Conservation (phyloP, 2,113 vertebrate genomes). For the Penelope pileata region DNA sequence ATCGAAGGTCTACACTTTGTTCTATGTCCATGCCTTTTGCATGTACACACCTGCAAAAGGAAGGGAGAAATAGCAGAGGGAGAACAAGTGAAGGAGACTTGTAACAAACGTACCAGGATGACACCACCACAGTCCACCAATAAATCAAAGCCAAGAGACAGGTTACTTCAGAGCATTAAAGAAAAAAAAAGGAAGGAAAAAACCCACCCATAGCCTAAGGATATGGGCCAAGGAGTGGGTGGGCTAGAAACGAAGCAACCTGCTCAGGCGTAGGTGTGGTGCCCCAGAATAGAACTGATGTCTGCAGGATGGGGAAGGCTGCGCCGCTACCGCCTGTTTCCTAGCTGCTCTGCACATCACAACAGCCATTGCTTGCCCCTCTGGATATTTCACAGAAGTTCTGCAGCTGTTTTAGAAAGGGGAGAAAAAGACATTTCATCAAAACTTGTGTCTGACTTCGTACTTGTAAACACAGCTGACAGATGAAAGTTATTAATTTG, state of each 20-base stretch:
- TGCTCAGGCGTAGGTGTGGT: background rate
- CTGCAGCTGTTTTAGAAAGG: background rate
- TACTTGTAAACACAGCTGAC: slow-evolving; percentile 23
- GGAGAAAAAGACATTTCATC: background rate
- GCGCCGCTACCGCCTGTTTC: background rate
- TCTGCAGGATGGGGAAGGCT: background rate
- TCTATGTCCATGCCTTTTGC: fast-evolving
- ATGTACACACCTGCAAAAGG: background rate
- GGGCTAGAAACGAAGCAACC: background rate
- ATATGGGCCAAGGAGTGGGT: background rate
- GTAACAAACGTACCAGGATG: background rate
- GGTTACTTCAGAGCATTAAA: background rate
- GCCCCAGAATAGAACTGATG: background rate
- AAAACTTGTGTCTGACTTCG: background rate
- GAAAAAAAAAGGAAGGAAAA: background rate
- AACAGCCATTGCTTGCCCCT: background rate
- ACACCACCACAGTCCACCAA: background rate
- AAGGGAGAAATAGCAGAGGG: background rate
- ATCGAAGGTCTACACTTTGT: background rate
- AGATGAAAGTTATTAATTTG: background rate
- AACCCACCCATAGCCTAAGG: background rate
- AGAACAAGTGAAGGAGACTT: background rate
- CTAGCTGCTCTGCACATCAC: background rate
- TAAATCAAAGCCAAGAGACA: background rate
- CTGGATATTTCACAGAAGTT: background rate